Base-by-base conservation (phyloP, 2,113 vertebrate species). In the Oreochromis niloticus region DNA sequence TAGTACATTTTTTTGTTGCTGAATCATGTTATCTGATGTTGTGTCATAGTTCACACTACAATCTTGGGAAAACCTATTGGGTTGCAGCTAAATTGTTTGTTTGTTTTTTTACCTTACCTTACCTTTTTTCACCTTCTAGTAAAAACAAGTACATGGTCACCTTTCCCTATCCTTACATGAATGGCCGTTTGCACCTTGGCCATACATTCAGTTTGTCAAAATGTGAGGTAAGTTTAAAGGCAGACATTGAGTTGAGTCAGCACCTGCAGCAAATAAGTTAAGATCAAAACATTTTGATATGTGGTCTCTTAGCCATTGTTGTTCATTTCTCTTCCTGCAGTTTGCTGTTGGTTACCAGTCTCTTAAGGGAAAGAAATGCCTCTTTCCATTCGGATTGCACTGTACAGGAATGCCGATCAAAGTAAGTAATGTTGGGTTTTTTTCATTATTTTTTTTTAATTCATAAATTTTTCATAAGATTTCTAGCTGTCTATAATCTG, bases 361-460 rank as follows among this genome's bases (percentile, higher is more conserved):
- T 82, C 83, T 99, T 81, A 99, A 98, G 95, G 99, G 98, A 63
- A 99, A 96, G 93, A 95, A 13, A 24, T 99, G 98, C 85, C 95
- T 99, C 52, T 99, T 99, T 86, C 99, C 99, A 0, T 99, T 99
- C 39, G 99, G 98, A 9, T 95, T 99, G 3, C 99, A 99, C 93
- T 99, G 99, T 91, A 99, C 99, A 36, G 99, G 99, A 84, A 99
- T 99, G 99, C 99, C 99, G 6, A 99, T 99, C 93, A 99, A 99
- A 97, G 99, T 99, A 91, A 95, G 97, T 89, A 39, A 66, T 39
- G 34, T 39, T 66, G 17, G 12, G 8, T 5, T 41, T 3, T 13
- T 17, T 6, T 22, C 34, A 3, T 9, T 27, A 9, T 14, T 19
- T 14, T 48, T 55, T 6, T 78, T 24, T 12, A 24, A 14, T 48